phyloP scores from a whole-genome alignment of 2,888 invertebrate species.

The Campaea margaritaria region DNA sequence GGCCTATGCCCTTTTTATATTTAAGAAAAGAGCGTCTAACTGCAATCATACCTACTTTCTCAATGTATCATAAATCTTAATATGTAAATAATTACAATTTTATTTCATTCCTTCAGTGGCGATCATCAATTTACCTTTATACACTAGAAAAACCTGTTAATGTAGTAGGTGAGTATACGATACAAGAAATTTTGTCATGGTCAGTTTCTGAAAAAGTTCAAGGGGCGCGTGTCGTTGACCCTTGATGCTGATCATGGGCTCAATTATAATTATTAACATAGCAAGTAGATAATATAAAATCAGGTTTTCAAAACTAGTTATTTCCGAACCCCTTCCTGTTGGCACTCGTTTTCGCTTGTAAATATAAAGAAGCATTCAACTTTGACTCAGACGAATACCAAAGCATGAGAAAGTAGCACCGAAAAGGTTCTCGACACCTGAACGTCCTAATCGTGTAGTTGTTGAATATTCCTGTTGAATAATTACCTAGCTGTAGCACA shows the following conservation, averaged over 20 bases:
- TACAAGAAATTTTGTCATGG: not conserved
- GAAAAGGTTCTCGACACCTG: slow-evolving; percentile 49
- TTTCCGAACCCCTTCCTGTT: slow-evolving; percentile 11
- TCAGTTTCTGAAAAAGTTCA: not conserved
- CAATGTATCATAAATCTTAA: no score
- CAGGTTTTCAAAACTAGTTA: slow-evolving; percentile 3
- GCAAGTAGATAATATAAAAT: not conserved
- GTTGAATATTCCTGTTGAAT: slow-evolving; percentile 54
- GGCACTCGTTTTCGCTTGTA: slow-evolving; percentile 25
- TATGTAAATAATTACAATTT: no score
- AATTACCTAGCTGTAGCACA: slow-evolving; percentile 52
- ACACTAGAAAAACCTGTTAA: no score
- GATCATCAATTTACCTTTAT: no score
- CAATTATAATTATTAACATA: not conserved
- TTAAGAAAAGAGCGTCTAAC: no score
- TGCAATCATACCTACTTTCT: no score
- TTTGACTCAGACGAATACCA: not conserved
- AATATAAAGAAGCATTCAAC: slow-evolving; percentile 12
- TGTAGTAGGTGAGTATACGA: no score
- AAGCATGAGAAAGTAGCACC: slow-evolving; percentile 11
- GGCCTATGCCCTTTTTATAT: no score
- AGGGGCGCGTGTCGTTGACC: not conserved
- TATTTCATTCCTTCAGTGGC: no score
- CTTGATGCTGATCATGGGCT: not conserved
- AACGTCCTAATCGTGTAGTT: slow-evolving; percentile 59